A percentile compares a stretch with the other conserved stretches of the same genome.
phyloP scores from a whole-genome alignment of 2,113 vertebrate species.

The Forbesichthys agassizii region DNA sequence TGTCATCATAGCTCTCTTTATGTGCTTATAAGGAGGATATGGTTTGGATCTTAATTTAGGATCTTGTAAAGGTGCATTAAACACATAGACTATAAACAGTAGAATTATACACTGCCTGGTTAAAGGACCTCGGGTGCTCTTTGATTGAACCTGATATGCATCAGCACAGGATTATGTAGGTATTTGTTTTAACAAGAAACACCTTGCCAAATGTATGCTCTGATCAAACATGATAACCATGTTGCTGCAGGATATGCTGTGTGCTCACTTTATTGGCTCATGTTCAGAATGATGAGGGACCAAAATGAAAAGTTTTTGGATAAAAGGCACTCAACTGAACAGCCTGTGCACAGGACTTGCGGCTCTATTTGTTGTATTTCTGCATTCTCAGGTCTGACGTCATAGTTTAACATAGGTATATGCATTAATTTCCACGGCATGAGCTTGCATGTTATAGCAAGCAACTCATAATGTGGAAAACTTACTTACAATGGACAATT shows the following conservation, averaged over 20 bases:
- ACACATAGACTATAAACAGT: conserved; percentile 35
- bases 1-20: conserved; percentile 42
- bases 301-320: background rate
- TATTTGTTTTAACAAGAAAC: conserved; percentile 50
- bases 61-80: conserved; percentile 28
- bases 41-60: conserved; percentile 45
- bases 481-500: too few species aligned
- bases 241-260: conserved; percentile 22
- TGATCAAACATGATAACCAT: conserved; percentile 41
- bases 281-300: conserved; percentile 30
- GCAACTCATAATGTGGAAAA: too few species aligned
- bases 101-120: conserved; percentile 18
- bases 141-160: conserved; percentile 22
- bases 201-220: conserved; percentile 16
- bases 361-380: background rate
- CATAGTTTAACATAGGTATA: background rate
- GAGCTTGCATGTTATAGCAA: too few species aligned
- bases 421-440: too few species aligned
- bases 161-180: conserved; percentile 25
- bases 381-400: background rate
- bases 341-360: too few species aligned
- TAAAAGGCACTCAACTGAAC: too few species aligned
- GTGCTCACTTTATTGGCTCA: conserved; percentile 22
- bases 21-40: conserved; percentile 54
- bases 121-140: background rate